phyloP scores from a whole-genome alignment of 2,113 vertebrate species.

The Heterotis niloticus region DNA sequence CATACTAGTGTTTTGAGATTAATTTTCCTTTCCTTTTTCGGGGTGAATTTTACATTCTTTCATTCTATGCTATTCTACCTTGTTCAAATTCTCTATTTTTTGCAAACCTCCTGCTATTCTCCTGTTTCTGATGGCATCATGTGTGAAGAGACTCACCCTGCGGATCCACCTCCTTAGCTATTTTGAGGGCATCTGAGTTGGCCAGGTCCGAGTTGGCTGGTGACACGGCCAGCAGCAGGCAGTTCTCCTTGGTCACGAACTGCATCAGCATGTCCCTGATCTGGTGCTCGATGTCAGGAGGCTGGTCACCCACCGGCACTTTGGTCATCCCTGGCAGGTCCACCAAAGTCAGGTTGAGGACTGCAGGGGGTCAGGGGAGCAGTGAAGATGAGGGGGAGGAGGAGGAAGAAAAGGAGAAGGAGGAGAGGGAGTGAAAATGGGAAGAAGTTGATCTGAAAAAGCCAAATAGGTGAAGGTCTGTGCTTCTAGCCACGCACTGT shows the following conservation, averaged over 20 bases:
- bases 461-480: background rate
- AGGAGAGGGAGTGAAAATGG: background rate
- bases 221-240: constrained; percentile 88
- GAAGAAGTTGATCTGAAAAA: background rate
- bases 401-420: background rate
- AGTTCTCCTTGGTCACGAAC: constrained; percentile 96
- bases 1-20: too few relatives aligned
- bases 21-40: too few relatives aligned
- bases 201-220: constrained; percentile 93
- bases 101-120: background rate
- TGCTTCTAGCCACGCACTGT: background rate
- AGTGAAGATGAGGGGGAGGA: background rate
- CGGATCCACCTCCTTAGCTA: constrained; percentile 92
- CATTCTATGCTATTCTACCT: background rate
- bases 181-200: constrained; percentile 93
- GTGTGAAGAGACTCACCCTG: constrained; percentile 67
- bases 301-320: constrained; percentile 91
- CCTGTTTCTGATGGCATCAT: background rate
- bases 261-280: constrained; percentile 94
- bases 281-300: constrained; percentile 87
- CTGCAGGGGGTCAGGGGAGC: constrained; percentile 50
- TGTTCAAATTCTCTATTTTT: background rate
- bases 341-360: constrained; percentile 89
- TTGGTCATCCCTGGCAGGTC: constrained; percentile 96
- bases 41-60: too few relatives aligned